phyloP scores from a whole-genome alignment of 1,140 invertebrate genomes.

The Saxidomus purpurata region DNA sequence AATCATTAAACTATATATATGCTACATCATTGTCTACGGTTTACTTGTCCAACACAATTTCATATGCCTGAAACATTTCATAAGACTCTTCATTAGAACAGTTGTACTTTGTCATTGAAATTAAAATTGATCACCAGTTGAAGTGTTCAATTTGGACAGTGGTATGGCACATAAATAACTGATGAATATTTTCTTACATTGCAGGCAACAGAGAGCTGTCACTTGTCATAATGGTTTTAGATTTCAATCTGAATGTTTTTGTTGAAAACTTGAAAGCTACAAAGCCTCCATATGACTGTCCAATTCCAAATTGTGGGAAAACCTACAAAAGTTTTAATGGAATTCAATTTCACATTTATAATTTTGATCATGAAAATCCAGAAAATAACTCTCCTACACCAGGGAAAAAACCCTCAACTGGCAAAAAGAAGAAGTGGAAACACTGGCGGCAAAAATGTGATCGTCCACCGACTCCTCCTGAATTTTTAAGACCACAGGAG shows the following conservation, averaged over 20 bases:
- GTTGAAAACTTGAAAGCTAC: conserved; percentile 93
- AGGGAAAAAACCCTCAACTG: conserved; percentile 71
- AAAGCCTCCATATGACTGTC: conserved; percentile 94
- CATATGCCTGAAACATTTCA: too few relatives aligned
- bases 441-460: conserved; percentile 79
- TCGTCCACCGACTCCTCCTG: conserved; percentile 85
- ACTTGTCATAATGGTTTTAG: conserved; percentile 89
- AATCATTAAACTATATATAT: too few relatives aligned
- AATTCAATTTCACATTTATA: conserved; percentile 94
- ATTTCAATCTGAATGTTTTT: conserved; percentile 95
- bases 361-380: conserved; percentile 92
- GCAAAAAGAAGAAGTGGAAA: conserved; percentile 81
- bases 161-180: too few relatives aligned
- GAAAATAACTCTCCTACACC: conserved; percentile 80
- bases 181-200: neutral
- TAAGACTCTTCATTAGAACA: too few relatives aligned
- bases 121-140: too few relatives aligned
- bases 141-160: too few relatives aligned
- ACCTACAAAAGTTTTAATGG: conserved; percentile 95
- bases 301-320: conserved; percentile 93
- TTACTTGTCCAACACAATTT: too few relatives aligned
- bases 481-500: conserved; percentile 83
- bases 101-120: too few relatives aligned
- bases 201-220: conserved; percentile 3
- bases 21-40: too few relatives aligned